Base-by-base conservation (phyloP, 2,797 vertebrate genomes). In the Coilia nasus region DNA sequence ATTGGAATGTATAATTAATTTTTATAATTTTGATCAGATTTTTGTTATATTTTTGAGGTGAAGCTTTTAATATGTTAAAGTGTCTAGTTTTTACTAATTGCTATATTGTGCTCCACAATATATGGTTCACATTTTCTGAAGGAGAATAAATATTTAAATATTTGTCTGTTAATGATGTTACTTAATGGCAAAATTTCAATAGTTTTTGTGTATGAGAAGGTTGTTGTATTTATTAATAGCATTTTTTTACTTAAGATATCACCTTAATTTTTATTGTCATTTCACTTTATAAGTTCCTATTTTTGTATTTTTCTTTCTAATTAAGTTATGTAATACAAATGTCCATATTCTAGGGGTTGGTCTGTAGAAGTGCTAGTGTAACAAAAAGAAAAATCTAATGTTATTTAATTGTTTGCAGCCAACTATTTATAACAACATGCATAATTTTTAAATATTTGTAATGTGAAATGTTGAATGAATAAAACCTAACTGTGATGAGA, bases 381-480 rank as follows among this genome's bases (percentile, higher is more conserved):
- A 97, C 96, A 96, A 94, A 95, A 99, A 97, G 97, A 98, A 95
- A 95, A 96, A 96, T 96, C 98, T 99, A 99, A 99, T 99, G 98
- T 99, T 99, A 99, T 99, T 99, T 99, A 99, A 99, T 98, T 99
- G 98, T 99, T 99, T 99, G 98, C 98, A 99, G 98, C 98, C 98
- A 98, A 99, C 98, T 99, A 99, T 99, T 99, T 99, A 99, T 99
- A 99, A 98, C 97, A 98, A 98, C 99, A 99, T 99, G 98, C 98
- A 98, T 99, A 98, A 99, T 99, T 99, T 99, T 99, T 98, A 98
- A 99, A 99, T 99, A 99, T 99, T 99, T 99, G 98, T 99, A 99
- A 99, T 98, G 98, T 99, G 98, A 99, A 98, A 98, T 98, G 98
- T 99, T 99, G 98, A 99, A 99, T 99, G 98, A 99, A 99, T 99